These are phyloP conservation scores for Apamea anceps DNA, from an alignment of 2,888 invertebrate genomes.

Conservation along the genomic window DNA sequence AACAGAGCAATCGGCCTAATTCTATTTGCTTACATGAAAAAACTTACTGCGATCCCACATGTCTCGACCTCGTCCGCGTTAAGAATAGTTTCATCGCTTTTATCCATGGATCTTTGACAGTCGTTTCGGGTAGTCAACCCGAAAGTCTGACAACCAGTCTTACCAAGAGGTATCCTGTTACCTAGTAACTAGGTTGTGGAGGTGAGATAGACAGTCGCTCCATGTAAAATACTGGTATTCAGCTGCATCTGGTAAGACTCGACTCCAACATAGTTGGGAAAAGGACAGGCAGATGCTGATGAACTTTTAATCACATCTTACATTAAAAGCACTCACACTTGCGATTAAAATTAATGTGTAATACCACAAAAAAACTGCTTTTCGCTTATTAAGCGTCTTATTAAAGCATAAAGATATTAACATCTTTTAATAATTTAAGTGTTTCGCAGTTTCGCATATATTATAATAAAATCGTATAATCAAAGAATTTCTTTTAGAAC, in stretches of 20 bases:
- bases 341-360: neutral
- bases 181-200: neutral
- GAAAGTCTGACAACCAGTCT: neutral
- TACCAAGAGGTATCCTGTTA: neutral
- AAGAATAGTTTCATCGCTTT: neutral
- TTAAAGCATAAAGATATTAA: neutral
- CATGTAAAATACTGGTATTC: neutral
- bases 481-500: neutral
- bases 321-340: slow-evolving; percentile 7
- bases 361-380: neutral
- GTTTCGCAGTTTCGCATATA: neutral
- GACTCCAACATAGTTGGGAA: neutral
- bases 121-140: neutral
- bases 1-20: neutral
- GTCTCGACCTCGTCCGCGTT: neutral
- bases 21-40: neutral
- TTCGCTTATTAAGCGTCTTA: neutral
- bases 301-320: slow-evolving; percentile 1
- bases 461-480: neutral
- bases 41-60: neutral
- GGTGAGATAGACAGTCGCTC: neutral
- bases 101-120: neutral
- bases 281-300: neutral
- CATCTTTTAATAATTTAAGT: neutral
- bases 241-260: neutral